These are phyloP conservation scores for Rhabdomys pumilio DNA, from an alignment of 2,797 vertebrate species.

Conservation along the genomic window DNA sequence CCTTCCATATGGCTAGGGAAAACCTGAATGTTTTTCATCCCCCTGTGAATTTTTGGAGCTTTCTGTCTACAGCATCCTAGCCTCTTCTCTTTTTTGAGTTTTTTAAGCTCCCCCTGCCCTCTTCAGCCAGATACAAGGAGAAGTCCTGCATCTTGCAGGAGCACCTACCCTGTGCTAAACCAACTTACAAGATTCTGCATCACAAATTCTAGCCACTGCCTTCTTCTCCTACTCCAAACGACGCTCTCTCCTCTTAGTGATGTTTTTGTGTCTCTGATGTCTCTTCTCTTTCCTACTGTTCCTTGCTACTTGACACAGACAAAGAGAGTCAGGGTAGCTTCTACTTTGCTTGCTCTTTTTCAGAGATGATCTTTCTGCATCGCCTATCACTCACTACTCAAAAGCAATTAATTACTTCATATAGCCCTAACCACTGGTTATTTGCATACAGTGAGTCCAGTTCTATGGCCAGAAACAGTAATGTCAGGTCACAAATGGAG, in stretches of 20 bases:
- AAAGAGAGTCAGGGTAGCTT: accelerated
- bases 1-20: background rate
- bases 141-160: background rate
- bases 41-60: background rate
- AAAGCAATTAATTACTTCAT: background rate
- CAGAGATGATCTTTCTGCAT: background rate
- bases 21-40: background rate
- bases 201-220: background rate
- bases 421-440: background rate
- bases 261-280: background rate
- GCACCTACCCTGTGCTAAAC: background rate
- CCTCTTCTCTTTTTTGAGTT: background rate
- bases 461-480: background rate
- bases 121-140: background rate
- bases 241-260: background rate
- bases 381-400: background rate
- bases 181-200: background rate
- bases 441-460: background rate
- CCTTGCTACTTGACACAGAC: background rate
- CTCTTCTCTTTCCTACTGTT: background rate
- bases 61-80: background rate
- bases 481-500: background rate
- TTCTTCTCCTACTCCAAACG: background rate
- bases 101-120: background rate
- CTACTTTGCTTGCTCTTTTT: constrained; percentile 22